phyloP scores from a whole-genome alignment of 2,888 invertebrate genomes.

The Agrochola lychnidis region DNA sequence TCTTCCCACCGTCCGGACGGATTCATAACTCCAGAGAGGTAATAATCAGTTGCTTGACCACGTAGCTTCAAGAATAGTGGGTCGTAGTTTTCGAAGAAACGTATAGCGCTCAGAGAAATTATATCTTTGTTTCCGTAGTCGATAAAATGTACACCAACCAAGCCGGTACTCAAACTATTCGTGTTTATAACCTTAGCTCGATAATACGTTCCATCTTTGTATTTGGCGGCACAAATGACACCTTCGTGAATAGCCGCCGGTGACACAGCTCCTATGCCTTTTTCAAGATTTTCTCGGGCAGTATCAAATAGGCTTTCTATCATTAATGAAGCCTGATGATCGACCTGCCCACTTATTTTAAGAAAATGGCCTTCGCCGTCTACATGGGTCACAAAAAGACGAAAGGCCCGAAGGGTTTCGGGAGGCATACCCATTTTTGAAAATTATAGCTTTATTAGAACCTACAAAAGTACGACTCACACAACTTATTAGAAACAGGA shows the following conservation, averaged over 20 bases:
- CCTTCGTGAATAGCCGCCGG: constrained; percentile 88
- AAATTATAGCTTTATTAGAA: constrained; percentile 42
- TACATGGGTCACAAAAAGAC: constrained; percentile 92
- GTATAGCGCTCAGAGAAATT: constrained; percentile 90
- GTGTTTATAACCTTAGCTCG: constrained; percentile 91
- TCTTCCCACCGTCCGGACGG: constrained; percentile 90
- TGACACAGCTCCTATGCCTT: constrained; percentile 86
- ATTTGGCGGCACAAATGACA: constrained; percentile 92
- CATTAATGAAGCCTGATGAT: constrained; percentile 89
- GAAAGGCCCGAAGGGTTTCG: constrained; percentile 82
- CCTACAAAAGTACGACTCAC: constrained; percentile 73
- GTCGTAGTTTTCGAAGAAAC: constrained; percentile 89
- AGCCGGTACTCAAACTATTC: constrained; percentile 85
- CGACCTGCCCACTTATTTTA: constrained; percentile 93
- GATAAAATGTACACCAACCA: constrained; percentile 92
- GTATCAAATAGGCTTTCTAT: constrained; percentile 89
- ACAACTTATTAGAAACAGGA: constrained; percentile 72
- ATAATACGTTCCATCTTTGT: constrained; percentile 92
- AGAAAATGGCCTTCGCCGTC: constrained; percentile 93
- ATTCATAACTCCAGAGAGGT: constrained; percentile 90
- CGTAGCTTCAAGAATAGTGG: constrained; percentile 87
- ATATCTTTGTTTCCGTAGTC: constrained; percentile 93
- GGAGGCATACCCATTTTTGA: constrained; percentile 80
- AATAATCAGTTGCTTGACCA: constrained; percentile 91
- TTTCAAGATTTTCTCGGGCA: constrained; percentile 83